These are phyloP conservation scores for Volucella inflata DNA, from an alignment of 2,888 invertebrate genomes.

Conservation along the genomic window DNA sequence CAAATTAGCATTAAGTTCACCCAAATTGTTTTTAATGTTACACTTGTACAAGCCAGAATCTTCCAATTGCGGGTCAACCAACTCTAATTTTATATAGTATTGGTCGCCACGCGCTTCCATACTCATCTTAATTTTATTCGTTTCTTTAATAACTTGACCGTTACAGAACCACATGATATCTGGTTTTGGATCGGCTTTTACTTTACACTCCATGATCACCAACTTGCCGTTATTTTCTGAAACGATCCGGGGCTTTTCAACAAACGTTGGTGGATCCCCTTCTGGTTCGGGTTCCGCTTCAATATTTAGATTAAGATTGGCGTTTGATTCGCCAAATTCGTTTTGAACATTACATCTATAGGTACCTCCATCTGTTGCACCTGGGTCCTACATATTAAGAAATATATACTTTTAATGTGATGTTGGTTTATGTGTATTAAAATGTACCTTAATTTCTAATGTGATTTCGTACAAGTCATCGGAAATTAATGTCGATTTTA, in stretches of 20 bases:
- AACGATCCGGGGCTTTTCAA: slow-evolving; percentile 94
- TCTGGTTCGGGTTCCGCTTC: slow-evolving; percentile 97
- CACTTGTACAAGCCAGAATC: slow-evolving; percentile 99
- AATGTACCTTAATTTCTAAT: slow-evolving; percentile 89
- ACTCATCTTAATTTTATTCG: slow-evolving; percentile 90
- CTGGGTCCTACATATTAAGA: slow-evolving; percentile 87
- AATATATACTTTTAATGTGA: not conserved
- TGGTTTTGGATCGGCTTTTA: slow-evolving; percentile 92
- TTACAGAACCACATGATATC: slow-evolving; percentile 93
- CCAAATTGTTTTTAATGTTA: slow-evolving; percentile 97
- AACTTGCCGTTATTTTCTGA: slow-evolving; percentile 93
- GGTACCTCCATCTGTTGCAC: slow-evolving; percentile 92
- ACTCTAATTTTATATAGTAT: slow-evolving; percentile 93
- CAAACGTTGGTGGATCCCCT: slow-evolving; percentile 97
- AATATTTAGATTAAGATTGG: slow-evolving; percentile 97
- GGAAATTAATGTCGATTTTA: slow-evolving; percentile 90
- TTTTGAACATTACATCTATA: slow-evolving; percentile 98
- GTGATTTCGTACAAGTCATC: slow-evolving; percentile 95
- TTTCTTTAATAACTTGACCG: slow-evolving; percentile 91
- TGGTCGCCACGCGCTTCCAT: slow-evolving; percentile 91
- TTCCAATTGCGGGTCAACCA: slow-evolving; percentile 95
- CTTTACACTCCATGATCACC: slow-evolving; percentile 94
- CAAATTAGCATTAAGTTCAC: slow-evolving; percentile 98
- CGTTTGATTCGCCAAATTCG: slow-evolving; percentile 98
- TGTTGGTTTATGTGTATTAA: not conserved